Evolutionary conservation across 2,113 vertebrate genomes (phyloP).

Genomic region (Gorsachius goisagi): DNA sequence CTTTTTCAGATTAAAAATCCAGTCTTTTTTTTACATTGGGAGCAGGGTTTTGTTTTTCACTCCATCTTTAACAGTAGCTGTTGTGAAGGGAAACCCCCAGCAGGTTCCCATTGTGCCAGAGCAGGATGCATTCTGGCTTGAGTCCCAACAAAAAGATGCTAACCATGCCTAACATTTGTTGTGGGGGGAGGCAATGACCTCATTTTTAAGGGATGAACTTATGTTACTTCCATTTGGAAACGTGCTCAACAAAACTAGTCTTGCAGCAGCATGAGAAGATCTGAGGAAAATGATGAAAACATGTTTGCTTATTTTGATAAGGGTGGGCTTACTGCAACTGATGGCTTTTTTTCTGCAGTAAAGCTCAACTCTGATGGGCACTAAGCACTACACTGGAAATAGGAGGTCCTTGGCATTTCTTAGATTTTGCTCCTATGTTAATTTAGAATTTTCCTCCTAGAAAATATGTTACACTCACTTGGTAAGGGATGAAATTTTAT

Average conservation of each 20-base stretch:
- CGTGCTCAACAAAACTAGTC: background rate
- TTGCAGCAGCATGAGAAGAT: background rate
- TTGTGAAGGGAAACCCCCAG: constrained; percentile 67
- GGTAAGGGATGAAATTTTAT: background rate
- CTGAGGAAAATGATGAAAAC: background rate
- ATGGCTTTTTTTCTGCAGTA: background rate
- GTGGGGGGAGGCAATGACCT: constrained; percentile 13
- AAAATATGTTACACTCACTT: background rate
- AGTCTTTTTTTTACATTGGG: constrained; percentile 28
- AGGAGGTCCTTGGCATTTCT: background rate
- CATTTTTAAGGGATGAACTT: constrained; percentile 44
- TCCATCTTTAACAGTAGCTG: constrained; percentile 58
- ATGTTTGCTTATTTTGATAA: background rate
- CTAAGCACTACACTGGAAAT: background rate
- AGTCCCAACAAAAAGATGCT: constrained; percentile 60
- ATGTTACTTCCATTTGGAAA: constrained; percentile 33
- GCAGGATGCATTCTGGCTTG: constrained; percentile 54
- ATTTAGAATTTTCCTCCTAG: background rate
- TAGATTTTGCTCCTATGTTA: background rate
- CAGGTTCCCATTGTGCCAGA: constrained; percentile 62
- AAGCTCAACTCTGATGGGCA: background rate
- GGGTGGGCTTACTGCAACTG: background rate
- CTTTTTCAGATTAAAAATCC: constrained; percentile 66
- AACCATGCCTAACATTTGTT: constrained; percentile 62
- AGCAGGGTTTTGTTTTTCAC: constrained; percentile 54